Base-by-base conservation (phyloP, 1,140 invertebrate species). In the Drosophila truncata region DNA sequence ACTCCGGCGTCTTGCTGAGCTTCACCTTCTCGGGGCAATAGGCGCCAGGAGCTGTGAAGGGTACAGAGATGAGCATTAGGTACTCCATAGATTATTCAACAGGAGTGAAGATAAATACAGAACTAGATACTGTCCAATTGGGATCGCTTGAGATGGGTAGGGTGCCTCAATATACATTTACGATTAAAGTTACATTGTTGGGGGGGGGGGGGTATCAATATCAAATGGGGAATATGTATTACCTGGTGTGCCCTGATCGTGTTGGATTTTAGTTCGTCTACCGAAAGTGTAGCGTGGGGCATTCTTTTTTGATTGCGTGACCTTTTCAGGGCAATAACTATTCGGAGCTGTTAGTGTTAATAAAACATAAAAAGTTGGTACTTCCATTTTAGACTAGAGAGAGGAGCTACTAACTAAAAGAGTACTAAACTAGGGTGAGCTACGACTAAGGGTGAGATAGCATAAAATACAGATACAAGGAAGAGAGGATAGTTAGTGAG, bases 21-120 rank as follows among this genome's bases (percentile, higher is more conserved):
- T 95, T 95, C 47, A 94, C 92, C 60, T 95, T 94, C 92, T 97
- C 96, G 25, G 96, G 95, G 74, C 93, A 91, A 91, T 95, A 95
- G 55, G 94, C 93, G 85, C 94, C 94, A 25, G 95, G 95, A 49
- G 94, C 96, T 87, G 95, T 94, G 59, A 92, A 60, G 4, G 4
- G 66, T 33, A 82, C 14, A 49, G 42, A 67, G 31, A 71, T 50
- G n/a, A 31, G 63, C 18, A 35, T 70, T 54, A 44, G 27, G 37
- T 29, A 29, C 2, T 18, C 37, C 52, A n/a, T 6, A 11, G 5
- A 13, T 20, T 16, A 5, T 25, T 18, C 13, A 3, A 2, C 7
- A 41, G 6, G 4, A 20, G 18, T 55, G 14, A 9, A n/a, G 42
- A n/a, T 14, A 25, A 33, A 14, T 35, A 54, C 31, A 18, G 33